Evolutionary conservation across 2,888 invertebrate genomes (phyloP), one percentile per base, ranked within the genome.

Genomic region (Eilema caniola): DNA sequence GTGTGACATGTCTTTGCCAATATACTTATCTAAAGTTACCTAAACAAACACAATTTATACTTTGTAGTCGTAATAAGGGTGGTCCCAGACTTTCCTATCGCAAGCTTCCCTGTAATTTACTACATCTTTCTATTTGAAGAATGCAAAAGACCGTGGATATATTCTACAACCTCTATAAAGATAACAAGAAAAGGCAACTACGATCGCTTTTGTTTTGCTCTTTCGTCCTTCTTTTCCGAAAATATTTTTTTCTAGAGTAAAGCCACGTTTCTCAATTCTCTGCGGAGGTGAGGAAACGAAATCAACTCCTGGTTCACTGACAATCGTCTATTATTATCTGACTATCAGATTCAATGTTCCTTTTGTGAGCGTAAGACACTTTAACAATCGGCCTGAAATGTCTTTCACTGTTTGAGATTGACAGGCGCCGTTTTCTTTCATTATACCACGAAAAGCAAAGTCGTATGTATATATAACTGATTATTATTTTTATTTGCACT

Each of bases 301-400:
- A 78, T 71, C 79, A 57, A 62, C n/a, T 61, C 53, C 76, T 77
- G 72, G 67, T 74, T 66, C 73, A 67, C 68, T 70, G 28, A 70
- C 72, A 79, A 74, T 75, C 67, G 73, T 62, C 70, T 73, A 79
- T 80, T 79, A 82, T 80, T 77, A 41, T 41, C 41, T 70, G 72
- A 67, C 81, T 74, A 82, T 82, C 67, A 77, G 62, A 77, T 77
- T 76, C 72, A 74, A 67, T 70, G 73, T 69, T 11, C 71, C 71
- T 66, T 67, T 80, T 82, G 72, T 80, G 68, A 56, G 63, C 65
- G 14, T 31, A 31, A 71, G 69, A 71, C 59, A 65, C 65, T 57
- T 66, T 37, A n/a, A 70, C 53, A 66, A 61, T 65, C 59, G 61
- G 60, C 14, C 24, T 33, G 16, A 33, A 65, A 56, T 53, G 65